phyloP scores from a whole-genome alignment of 2,797 vertebrate species.

The Phaenicophaeus curvirostris region DNA sequence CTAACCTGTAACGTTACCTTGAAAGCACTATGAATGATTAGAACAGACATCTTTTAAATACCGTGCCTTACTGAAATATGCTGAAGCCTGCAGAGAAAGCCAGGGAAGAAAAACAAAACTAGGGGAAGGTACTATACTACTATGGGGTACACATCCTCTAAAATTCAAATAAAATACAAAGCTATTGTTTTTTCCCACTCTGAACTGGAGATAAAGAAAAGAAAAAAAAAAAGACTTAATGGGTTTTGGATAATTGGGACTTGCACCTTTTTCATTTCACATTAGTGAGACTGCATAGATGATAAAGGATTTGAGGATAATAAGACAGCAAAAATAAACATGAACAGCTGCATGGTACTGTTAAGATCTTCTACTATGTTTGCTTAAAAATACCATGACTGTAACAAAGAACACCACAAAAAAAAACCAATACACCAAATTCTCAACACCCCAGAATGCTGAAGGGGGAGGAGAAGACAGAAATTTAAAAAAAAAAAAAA shows the following conservation, averaged over 20 bases:
- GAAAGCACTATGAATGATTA: not conserved
- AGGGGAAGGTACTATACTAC: not conserved
- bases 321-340: not conserved
- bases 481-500: too few species aligned
- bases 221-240: not conserved
- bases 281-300: not conserved
- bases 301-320: not conserved
- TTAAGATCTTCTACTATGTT: not conserved
- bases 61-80: not conserved
- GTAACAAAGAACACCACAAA: not conserved
- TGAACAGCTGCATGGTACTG: not conserved
- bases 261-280: not conserved
- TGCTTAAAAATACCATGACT: not conserved
- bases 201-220: accelerated
- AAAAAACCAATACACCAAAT: not conserved
- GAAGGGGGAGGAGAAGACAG: too few species aligned
- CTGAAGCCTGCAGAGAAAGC: not conserved
- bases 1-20: not conserved
- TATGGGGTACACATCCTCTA: too few species aligned
- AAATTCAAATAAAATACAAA: not conserved
- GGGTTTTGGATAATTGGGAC: not conserved
- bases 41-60: not conserved
- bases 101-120: not conserved
- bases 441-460: not conserved
- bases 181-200: not conserved